Evolutionary conservation across 2,888 invertebrate genomes (phyloP), one percentile per base, ranked within the genome.

Genomic region (Callimorpha dominula): DNA sequence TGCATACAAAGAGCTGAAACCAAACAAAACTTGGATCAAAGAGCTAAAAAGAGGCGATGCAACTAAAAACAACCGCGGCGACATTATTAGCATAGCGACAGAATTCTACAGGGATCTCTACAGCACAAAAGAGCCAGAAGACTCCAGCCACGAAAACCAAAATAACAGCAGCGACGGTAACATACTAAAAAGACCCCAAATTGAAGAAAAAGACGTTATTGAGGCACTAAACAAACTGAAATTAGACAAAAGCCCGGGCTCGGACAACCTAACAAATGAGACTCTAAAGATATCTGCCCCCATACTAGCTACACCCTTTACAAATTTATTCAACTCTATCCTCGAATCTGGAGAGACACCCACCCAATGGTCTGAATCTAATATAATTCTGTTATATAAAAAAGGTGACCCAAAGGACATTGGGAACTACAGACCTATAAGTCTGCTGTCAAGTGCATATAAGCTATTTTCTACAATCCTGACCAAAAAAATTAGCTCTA

Each of bases 391-490:
- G 31, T 31, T 2, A 31, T 31, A 31, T 31, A 31, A 31, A 31
- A 31, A 31, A 31, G 31, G 31, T 31, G 31, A 31, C 31, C 31
- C 31, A 2, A 1, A 31, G 1, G 2, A 31, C 2, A 31, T 31
- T 31, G 31, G 31, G 31, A 31, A 31, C 31, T 31, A 31, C 31
- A 31, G 31, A 31, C 31, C 31, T 31, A 31, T 31, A 31, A 31
- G 31, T 31, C 31, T 31, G 31, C 31, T 31, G 31, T 31, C 31
- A 2, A 66, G 52, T 66, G 42, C n/a, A 31, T 54, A 66, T 66
- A 66, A 54, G 52, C 50, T 66, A 31, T 66, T 66, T 52, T 66
- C 66, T 43, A 66, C 52, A 31, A 66, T 66, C 9, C 40, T 66
- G 43, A 70, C 50, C 40, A 50, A 31, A 31, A 31, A 31, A 31